A percentile compares a stretch with the other conserved stretches of the same genome.
Evolutionary conservation across 2,113 vertebrate genomes (phyloP).

Genomic region (Hypocryptadius cinnamomeus): DNA sequence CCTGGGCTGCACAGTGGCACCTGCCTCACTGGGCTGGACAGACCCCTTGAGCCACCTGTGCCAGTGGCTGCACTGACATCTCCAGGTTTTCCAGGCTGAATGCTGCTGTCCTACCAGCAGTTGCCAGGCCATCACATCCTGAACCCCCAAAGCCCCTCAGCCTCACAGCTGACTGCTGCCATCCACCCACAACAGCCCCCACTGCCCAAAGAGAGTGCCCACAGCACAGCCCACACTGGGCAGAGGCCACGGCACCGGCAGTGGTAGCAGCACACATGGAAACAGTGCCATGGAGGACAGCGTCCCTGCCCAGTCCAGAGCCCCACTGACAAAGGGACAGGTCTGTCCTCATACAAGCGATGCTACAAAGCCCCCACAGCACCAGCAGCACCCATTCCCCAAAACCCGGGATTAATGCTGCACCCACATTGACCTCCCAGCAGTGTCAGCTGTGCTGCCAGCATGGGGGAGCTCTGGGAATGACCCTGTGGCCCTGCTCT

Average conservation of each 20-base stretch:
- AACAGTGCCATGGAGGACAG: rapidly evolving
- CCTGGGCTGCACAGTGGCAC: rapidly evolving
- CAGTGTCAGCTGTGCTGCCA: rapidly evolving
- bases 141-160: background rate
- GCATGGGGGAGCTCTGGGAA: background rate
- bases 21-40: background rate
- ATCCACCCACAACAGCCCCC: background rate
- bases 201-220: too few relatives aligned
- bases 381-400: background rate
- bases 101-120: rapidly evolving
- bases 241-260: rapidly evolving
- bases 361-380: background rate
- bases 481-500: rapidly evolving
- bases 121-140: background rate
- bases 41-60: background rate
- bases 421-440: background rate
- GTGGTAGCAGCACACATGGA: rapidly evolving
- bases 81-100: too few relatives aligned
- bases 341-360: rapidly evolving
- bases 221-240: background rate
- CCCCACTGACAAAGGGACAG: background rate
- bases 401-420: background rate
- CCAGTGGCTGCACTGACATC: rapidly evolving
- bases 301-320: background rate
- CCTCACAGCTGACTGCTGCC: background rate